phyloP scores from a whole-genome alignment of 30 jellyfish, hydroid and myxozoan genomes.

The Aurelia aurita region DNA sequence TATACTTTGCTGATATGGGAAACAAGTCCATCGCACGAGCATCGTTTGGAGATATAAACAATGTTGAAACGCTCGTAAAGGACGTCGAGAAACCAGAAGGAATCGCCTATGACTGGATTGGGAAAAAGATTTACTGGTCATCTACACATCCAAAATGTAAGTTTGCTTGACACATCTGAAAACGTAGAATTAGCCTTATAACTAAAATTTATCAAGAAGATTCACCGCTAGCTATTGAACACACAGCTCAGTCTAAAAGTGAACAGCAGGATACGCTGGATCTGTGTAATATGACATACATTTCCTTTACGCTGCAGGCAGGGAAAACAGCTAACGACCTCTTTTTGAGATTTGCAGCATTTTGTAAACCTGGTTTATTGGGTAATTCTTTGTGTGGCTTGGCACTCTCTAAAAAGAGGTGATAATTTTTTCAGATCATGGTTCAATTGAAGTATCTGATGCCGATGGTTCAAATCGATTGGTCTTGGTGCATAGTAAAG shows the following conservation, averaged over 20 bases:
- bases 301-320: no score
- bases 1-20: conserved; percentile 82
- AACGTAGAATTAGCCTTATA: no score
- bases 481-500: conserved; percentile 49
- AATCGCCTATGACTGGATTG: conserved; percentile 93
- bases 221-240: no score
- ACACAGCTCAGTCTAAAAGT: no score
- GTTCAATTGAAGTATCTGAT: conserved; percentile 81
- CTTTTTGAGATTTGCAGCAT: no score
- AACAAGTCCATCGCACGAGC: conserved; percentile 75
- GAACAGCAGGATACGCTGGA: no score
- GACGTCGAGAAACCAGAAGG: conserved; percentile 84
- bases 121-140: conserved; percentile 84
- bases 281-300: no score
- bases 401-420: background rate
- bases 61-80: conserved; percentile 47
- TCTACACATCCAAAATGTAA: conserved; percentile 48
- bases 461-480: conserved; percentile 84
- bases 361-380: no score
- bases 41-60: conserved; percentile 5
- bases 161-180: no score
- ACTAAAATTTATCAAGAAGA: no score
- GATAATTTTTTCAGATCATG: conserved; percentile 17
- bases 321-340: no score
- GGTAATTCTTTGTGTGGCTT: no score